Evolutionary conservation across 2,888 invertebrate genomes (phyloP), one percentile per base, ranked within the genome.

Genomic region (Campaea margaritaria): DNA sequence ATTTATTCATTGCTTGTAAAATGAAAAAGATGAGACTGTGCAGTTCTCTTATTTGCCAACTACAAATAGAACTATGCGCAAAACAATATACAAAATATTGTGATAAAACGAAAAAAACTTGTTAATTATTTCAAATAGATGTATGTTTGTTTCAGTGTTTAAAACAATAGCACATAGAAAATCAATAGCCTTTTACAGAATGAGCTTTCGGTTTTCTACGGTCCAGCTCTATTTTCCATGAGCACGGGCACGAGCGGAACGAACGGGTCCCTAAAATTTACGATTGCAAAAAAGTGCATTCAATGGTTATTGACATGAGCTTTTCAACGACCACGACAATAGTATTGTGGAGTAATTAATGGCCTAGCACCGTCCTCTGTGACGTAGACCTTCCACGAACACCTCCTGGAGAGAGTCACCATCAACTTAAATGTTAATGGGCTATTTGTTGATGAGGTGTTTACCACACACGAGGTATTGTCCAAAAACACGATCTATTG

Each of bases 261-360:
- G 41, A 63, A 67, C 31, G 27, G 69, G 38, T 50, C 66, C 57
- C 71, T 63, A 64, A 67, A 67, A 55, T 59, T 45, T 54, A 54
- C 39, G 47, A 55, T 46, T 38, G 52, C 56, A 69, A 69, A 65
- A 27, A 69, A 69, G 39, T 60, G 51, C 67, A 69, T 77, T 79
- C 76, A 67, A 62, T 67, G 64, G 68, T 71, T 72, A 79, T 78
- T 82, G 80, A 79, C 81, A 82, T 77, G 72, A 68, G 76, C 81
- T 81, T 83, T 83, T 81, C 81, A 83, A 75, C 79, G 67, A 76
- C 70, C 78, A 69, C 66, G 69, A 70, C 69, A 81, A 76, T 72
- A 47, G 45, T 67, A 68, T 81, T 83, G 84, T 86, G 69, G 67
- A 65, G 73, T 83, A 86, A 91, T 89, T 89, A 89, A 90, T 90